Conservation (phyloP, 2,888 invertebrate genomes). For the Chrysina gloriosa region DNA sequence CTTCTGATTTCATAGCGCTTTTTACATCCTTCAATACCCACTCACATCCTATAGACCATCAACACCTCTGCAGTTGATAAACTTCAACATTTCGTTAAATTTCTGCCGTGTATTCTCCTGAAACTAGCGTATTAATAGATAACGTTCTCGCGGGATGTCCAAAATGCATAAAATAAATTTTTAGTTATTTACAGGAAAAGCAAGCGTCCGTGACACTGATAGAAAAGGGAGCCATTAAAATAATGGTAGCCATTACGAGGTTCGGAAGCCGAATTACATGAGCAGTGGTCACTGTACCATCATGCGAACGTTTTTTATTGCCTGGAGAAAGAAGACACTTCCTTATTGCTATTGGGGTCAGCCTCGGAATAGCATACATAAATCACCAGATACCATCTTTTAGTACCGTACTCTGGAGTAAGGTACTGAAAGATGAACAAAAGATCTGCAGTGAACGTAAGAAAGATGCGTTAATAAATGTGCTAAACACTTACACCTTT, state of each 20-base stretch:
- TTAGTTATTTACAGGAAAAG: too few species aligned
- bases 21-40: too few species aligned
- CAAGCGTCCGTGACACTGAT: conserved; percentile 9
- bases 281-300: conserved; percentile 52
- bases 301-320: conserved; percentile 53
- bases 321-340: conserved; percentile 50
- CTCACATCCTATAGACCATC: too few species aligned
- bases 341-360: conserved; percentile 48
- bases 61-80: too few species aligned
- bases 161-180: too few species aligned
- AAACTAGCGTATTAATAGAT: too few species aligned
- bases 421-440: not conserved
- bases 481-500: too few species aligned
- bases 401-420: not conserved
- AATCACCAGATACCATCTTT: not conserved
- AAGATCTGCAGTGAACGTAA: too few species aligned
- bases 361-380: conserved; percentile 1
- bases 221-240: conserved; percentile 51
- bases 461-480: too few species aligned
- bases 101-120: too few species aligned
- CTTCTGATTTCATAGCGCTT: conserved; percentile 48
- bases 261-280: conserved; percentile 57
- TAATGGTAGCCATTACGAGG: conserved; percentile 56
- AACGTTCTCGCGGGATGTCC: too few species aligned
- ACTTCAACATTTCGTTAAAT: too few species aligned